Percentiles rank a stretch among this genome's conserved stretches.
Evolutionary conservation across 1,140 invertebrate species (phyloP).

Genomic region (Ceratina calcarata): DNA sequence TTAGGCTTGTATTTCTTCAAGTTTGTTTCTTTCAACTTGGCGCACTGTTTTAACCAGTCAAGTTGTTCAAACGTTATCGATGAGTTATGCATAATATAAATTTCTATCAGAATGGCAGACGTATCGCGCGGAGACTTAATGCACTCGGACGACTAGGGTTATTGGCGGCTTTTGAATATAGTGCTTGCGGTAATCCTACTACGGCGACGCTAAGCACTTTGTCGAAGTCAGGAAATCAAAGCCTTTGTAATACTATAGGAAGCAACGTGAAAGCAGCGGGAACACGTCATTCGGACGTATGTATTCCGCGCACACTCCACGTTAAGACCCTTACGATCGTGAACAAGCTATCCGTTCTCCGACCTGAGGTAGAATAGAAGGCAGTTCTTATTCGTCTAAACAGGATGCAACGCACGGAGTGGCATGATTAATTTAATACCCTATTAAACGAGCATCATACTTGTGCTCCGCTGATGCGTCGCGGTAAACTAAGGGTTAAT

Average conservation of each 20-base stretch:
- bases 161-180: slow-evolving; percentile 11
- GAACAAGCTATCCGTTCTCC: not conserved
- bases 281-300: slow-evolving; percentile 29
- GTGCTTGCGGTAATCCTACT: slow-evolving; percentile 42
- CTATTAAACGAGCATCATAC: too few species aligned
- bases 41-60: too few species aligned
- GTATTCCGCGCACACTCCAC: not conserved
- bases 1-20: too few species aligned
- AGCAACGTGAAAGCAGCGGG: slow-evolving; percentile 39
- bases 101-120: slow-evolving; percentile 3
- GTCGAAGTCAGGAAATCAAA: slow-evolving; percentile 54
- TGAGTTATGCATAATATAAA: not conserved
- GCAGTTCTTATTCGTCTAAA: too few species aligned
- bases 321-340: not conserved
- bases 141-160: not conserved
- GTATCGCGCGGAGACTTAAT: slow-evolving; percentile 22
- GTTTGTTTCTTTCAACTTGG: too few species aligned
- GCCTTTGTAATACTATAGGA: slow-evolving; percentile 60
- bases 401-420: too few species aligned
- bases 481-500: not conserved
- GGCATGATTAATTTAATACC: too few species aligned
- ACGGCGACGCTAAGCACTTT: slow-evolving; percentile 23
- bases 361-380: too few species aligned
- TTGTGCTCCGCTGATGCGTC: too few species aligned
- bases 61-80: not conserved